These are phyloP conservation scores for Zingel zingel DNA, from an alignment of 2,113 vertebrate genomes.

Conservation along the genomic window DNA sequence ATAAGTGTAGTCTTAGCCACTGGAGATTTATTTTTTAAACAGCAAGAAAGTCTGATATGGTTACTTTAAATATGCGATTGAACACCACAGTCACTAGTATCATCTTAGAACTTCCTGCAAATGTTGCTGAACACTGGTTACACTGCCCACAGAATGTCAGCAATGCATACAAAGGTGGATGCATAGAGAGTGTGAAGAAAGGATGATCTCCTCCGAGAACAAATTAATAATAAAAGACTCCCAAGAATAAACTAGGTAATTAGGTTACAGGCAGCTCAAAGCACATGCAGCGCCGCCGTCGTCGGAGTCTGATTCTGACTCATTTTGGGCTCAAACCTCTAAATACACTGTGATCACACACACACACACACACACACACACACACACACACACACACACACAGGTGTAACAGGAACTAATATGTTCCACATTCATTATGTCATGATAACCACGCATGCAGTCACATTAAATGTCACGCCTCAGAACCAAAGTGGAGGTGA, in stretches of 20 bases:
- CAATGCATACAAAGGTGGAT: constrained; percentile 35
- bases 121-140: constrained; percentile 21
- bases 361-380: too few relatives aligned
- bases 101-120: constrained; percentile 6
- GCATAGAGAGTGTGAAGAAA: constrained; percentile 33
- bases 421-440: constrained; percentile 41
- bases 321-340: constrained; percentile 47
- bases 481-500: constrained; percentile 61
- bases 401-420: constrained; percentile 30
- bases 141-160: constrained; percentile 3
- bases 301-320: constrained; percentile 40
- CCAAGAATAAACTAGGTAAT: constrained; percentile 74
- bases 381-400: too few relatives aligned
- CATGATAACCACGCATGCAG: constrained; percentile 33
- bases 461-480: constrained; percentile 62
- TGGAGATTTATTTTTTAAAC: neutral
- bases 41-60: neutral
- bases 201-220: constrained; percentile 52
- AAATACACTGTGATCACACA: constrained; percentile 8
- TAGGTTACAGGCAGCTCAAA: constrained; percentile 68
- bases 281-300: constrained; percentile 38
- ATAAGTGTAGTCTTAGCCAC: neutral
- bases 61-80: constrained; percentile 2
- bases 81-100: neutral
- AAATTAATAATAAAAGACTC: constrained; percentile 73